Conservation (phyloP, 1,140 invertebrate species). For the Philotrypesis tridentata region DNA sequence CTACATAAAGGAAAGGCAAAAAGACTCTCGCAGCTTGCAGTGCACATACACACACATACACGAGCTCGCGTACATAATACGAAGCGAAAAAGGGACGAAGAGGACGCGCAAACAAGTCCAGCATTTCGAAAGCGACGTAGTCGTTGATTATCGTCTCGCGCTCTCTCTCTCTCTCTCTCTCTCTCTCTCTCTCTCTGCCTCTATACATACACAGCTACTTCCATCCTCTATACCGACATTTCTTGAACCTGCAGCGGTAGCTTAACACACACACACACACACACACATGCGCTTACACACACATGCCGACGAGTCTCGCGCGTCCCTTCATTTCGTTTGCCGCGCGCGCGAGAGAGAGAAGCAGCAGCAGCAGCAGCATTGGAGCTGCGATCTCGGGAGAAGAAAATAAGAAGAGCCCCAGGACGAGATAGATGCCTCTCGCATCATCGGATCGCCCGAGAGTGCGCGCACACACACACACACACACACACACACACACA, state of each 20-base stretch:
- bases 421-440: background rate
- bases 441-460: background rate
- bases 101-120: conserved; percentile 14
- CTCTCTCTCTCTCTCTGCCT: too few relatives aligned
- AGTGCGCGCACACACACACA: conserved; percentile 33
- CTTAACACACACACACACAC: too few relatives aligned
- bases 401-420: background rate
- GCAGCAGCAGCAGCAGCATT: background rate
- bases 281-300: too few relatives aligned
- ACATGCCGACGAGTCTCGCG: too few relatives aligned
- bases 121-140: conserved; percentile 11
- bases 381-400: background rate
- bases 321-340: background rate
- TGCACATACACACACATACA: too few relatives aligned
- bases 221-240: background rate
- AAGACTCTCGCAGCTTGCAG: background rate
- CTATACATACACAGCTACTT: background rate
- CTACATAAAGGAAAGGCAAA: conserved; percentile 2
- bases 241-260: background rate
- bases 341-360: background rate
- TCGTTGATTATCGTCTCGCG: conserved; percentile 18
- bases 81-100: background rate
- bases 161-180: too few relatives aligned
- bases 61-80: too few relatives aligned
- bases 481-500: too few relatives aligned